Evolutionary conservation across 1,140 invertebrate species (phyloP).

Genomic region (Drosophila novamexicana): DNA sequence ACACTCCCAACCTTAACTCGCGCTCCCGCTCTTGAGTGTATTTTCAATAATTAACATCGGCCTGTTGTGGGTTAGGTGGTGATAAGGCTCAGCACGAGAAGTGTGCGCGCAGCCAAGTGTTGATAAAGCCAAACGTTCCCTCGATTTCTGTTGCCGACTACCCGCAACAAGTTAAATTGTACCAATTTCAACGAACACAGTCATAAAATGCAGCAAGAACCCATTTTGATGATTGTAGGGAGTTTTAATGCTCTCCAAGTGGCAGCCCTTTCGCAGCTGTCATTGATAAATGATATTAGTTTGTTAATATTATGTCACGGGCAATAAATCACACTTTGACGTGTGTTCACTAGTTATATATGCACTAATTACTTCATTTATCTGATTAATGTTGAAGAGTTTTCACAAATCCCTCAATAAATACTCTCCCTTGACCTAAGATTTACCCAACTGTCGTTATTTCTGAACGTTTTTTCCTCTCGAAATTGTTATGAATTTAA

Average conservation of each 20-base stretch:
- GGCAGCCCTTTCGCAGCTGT: background rate
- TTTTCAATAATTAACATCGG: constrained; percentile 15
- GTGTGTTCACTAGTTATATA: background rate
- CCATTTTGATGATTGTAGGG: background rate
- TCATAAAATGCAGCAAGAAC: background rate
- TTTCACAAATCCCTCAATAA: no score
- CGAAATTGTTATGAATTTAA: no score
- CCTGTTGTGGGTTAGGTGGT: constrained; percentile 34
- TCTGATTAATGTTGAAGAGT: background rate
- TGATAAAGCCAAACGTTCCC: constrained; percentile 25
- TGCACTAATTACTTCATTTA: constrained; percentile 1
- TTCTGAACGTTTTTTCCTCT: no score
- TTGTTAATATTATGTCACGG: background rate
- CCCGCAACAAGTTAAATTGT: constrained; percentile 22
- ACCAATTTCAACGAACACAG: constrained; percentile 11
- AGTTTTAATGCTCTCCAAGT: background rate
- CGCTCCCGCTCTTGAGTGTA: background rate
- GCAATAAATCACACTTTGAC: constrained; percentile 8
- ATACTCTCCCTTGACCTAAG: no score
- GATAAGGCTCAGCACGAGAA: constrained; percentile 39
- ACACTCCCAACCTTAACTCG: background rate
- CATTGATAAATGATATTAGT: constrained; percentile 19
- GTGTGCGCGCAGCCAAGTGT: constrained; percentile 17
- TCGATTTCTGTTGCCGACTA: constrained; percentile 15
- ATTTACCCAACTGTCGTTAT: no score